Conservation (phyloP, 2,888 invertebrate genomes). For the Mylabris sibirica region DNA sequence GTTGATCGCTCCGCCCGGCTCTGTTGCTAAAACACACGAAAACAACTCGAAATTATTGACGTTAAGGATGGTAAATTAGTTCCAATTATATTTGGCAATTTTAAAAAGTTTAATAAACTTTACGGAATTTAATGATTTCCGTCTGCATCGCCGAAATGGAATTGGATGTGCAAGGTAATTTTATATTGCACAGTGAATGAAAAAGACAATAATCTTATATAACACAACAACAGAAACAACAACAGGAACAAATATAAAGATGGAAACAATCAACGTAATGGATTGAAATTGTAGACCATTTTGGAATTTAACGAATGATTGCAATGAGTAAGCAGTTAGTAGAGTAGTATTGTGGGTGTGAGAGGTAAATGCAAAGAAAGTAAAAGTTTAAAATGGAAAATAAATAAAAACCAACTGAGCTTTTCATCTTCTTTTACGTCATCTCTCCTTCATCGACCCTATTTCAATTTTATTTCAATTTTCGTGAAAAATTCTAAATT, state of each 20-base stretch:
- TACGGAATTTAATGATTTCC: not conserved
- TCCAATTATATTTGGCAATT: too few relatives aligned
- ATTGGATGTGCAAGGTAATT: constrained; percentile 2
- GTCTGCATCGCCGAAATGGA: not conserved
- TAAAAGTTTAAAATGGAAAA: not conserved
- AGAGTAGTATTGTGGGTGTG: too few relatives aligned
- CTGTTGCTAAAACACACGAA: not conserved
- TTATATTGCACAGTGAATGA: not conserved
- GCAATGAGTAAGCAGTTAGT: not conserved
- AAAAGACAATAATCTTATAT: not conserved
- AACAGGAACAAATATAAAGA: not conserved
- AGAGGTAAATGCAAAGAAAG: not conserved
- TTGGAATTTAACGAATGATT: constrained; percentile 5
- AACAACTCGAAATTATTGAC: not conserved
- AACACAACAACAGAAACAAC: not conserved
- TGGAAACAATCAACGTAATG: constrained; percentile 9
- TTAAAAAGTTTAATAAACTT: not conserved
- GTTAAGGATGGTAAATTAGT: too few relatives aligned
- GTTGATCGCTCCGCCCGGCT: constrained; percentile 59
- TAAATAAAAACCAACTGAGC: not conserved
- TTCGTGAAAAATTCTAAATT: not conserved
- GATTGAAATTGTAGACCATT: not conserved
- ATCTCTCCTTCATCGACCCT: not conserved
- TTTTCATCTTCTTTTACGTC: not conserved
- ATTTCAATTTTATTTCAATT: constrained; percentile 1